These are phyloP conservation scores for Takifugu bimaculatus DNA, from an alignment of 2,113 vertebrate genomes.

Conservation along the genomic window DNA sequence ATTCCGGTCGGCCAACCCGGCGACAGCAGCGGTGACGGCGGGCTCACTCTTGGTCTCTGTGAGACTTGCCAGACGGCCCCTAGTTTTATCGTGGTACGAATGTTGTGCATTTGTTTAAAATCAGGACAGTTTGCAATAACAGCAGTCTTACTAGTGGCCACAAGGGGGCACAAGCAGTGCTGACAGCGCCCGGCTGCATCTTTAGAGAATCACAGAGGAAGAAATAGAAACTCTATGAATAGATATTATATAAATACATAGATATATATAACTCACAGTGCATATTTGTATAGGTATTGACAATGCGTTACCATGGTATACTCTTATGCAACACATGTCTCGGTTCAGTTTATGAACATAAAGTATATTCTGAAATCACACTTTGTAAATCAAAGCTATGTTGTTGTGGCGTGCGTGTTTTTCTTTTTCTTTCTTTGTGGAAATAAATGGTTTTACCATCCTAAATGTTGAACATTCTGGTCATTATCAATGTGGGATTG, in stretches of 20 bases:
- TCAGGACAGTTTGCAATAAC: conserved; percentile 99
- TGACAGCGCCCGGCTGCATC: conserved; percentile 90
- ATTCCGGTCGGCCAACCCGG: conserved; percentile 96
- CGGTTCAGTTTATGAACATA: conserved; percentile 93
- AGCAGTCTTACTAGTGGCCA: conserved; percentile 84
- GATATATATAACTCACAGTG: conserved; percentile 61
- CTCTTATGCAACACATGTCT: conserved; percentile 95
- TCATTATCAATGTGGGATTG: conserved; percentile 84
- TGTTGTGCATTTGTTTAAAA: conserved; percentile 99
- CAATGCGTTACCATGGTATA: conserved; percentile 73
- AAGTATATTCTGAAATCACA: conserved; percentile 65
- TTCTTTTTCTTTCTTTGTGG: neutral
- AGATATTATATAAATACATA: conserved; percentile 50
- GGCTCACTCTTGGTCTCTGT: conserved; percentile 99
- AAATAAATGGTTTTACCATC: conserved; percentile 93
- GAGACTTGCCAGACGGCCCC: conserved; percentile 98
- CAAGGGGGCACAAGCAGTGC: conserved; percentile 93
- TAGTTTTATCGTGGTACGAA: conserved; percentile 99
- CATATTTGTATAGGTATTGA: conserved; percentile 72
- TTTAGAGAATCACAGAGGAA: conserved; percentile 92
- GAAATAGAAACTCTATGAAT: conserved; percentile 65
- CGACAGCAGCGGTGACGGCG: conserved; percentile 88
- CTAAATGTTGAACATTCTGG: conserved; percentile 92
- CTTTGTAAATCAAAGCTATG: conserved; percentile 82
- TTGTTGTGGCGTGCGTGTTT: conserved; percentile 67